Conservation (phyloP, 1,140 invertebrate genomes). For the Reticulitermes speratus region DNA sequence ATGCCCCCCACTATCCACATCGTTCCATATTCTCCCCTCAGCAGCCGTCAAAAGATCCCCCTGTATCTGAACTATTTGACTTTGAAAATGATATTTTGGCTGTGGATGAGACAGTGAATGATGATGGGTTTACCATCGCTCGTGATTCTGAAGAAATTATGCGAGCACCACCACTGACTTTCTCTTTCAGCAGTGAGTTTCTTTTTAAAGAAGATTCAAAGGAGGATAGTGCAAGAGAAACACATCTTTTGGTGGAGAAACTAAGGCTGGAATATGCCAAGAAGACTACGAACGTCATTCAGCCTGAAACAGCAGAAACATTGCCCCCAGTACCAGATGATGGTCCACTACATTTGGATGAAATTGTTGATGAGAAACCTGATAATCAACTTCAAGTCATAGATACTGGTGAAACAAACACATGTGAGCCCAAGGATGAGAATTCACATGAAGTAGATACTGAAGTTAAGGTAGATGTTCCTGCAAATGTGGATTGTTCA, state of each 20-base stretch:
- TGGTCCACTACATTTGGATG: slow-evolving; percentile 23
- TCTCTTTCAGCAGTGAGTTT: slow-evolving; percentile 63
- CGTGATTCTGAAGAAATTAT: slow-evolving; percentile 58
- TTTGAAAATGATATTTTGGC: slow-evolving; percentile 65
- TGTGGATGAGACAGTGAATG: slow-evolving; percentile 58
- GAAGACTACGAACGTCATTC: slow-evolving; percentile 53
- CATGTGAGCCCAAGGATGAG: slow-evolving; percentile 23
- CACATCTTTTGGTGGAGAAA: slow-evolving; percentile 75
- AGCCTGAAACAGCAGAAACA: slow-evolving; percentile 20
- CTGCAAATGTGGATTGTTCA: slow-evolving; percentile 6
- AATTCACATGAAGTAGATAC: background rate
- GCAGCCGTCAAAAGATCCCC: slow-evolving; percentile 59
- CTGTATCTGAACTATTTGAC: slow-evolving; percentile 60
- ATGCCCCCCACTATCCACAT: slow-evolving; percentile 48
- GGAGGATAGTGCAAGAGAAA: slow-evolving; percentile 72
- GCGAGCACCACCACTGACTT: slow-evolving; percentile 56
- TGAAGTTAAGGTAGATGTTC: slow-evolving; percentile 18
- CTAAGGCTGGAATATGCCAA: slow-evolving; percentile 66
- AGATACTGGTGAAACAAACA: slow-evolving; percentile 12
- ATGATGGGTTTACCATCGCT: slow-evolving; percentile 61
- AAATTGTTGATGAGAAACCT: slow-evolving; percentile 23
- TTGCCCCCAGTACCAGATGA: background rate
- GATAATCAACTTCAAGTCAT: background rate
- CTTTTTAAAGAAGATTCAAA: slow-evolving; percentile 77
- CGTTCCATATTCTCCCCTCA: slow-evolving; percentile 71